These are phyloP conservation scores for Myotis planiceps DNA, from an alignment of 2,797 vertebrate genomes.

Conservation along the genomic window DNA sequence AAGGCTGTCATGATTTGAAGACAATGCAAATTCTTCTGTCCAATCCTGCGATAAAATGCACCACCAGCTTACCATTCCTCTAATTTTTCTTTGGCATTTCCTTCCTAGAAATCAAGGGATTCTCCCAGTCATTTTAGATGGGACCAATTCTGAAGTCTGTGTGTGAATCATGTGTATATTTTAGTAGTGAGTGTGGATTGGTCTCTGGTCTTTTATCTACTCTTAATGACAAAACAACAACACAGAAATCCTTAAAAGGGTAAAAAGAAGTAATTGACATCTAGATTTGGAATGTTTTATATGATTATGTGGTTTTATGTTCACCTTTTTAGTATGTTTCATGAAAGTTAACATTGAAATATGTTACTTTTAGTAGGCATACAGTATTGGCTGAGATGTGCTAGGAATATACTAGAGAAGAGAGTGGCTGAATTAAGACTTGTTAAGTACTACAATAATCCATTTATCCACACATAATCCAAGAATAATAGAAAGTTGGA, in stretches of 20 bases:
- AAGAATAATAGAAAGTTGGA: not conserved
- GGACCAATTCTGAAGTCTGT: not conserved
- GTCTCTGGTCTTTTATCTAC: conserved; percentile 1
- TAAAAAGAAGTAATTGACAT: conserved; percentile 9
- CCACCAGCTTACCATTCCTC: not conserved
- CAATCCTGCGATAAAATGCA: not conserved
- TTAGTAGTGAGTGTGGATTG: not conserved
- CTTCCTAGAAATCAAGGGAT: not conserved
- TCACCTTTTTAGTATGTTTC: not conserved
- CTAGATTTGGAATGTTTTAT: not conserved
- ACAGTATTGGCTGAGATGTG: not conserved
- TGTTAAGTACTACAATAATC: not conserved
- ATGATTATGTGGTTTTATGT: not conserved
- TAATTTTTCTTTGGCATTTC: not conserved
- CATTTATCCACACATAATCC: not conserved
- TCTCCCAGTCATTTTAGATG: not conserved
- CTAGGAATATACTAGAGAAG: not conserved
- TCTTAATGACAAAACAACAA: not conserved
- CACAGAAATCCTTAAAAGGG: not conserved
- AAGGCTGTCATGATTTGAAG: not conserved
- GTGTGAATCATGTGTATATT: not conserved
- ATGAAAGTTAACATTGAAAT: not conserved
- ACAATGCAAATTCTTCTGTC: not conserved
- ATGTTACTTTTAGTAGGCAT: not conserved
- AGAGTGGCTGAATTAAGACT: not conserved